A percentile compares a stretch with the other conserved stretches of the same genome.
Evolutionary conservation across 1,140 invertebrate genomes (phyloP).

Genomic region (Eurosta solidaginis): DNA sequence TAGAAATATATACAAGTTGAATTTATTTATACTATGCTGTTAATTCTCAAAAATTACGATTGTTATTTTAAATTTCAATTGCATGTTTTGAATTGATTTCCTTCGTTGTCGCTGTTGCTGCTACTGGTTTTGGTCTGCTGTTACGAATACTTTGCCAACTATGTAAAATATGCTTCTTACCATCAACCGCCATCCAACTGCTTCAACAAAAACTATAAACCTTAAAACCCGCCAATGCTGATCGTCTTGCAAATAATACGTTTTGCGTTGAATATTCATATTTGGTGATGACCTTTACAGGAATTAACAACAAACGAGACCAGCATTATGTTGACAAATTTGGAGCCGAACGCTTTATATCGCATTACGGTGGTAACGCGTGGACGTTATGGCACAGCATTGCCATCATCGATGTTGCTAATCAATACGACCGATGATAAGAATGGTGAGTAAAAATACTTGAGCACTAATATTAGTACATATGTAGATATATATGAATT

Average conservation of each 20-base stretch:
- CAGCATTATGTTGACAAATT: constrained; percentile 64
- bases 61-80: constrained; percentile 8
- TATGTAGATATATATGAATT: not conserved
- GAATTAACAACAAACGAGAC: constrained; percentile 71
- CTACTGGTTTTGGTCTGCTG: not conserved
- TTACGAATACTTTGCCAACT: not conserved
- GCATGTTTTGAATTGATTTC: not conserved
- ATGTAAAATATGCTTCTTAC: not conserved
- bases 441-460: constrained; percentile 33
- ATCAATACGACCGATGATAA: constrained; percentile 67
- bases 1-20: too few relatives aligned
- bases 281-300: constrained; percentile 57
- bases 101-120: not conserved
- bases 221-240: not conserved
- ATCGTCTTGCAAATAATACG: not conserved
- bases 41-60: not conserved
- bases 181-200: not conserved
- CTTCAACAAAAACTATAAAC: not conserved
- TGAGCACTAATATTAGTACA: not conserved
- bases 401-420: constrained; percentile 77
- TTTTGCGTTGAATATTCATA: not conserved
- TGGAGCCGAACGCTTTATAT: constrained; percentile 71
- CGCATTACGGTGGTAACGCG: constrained; percentile 76
- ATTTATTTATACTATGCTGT: not conserved
- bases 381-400: constrained; percentile 74